Conservation (phyloP, 1,140 invertebrate species). For the Bombus sylvicola region DNA sequence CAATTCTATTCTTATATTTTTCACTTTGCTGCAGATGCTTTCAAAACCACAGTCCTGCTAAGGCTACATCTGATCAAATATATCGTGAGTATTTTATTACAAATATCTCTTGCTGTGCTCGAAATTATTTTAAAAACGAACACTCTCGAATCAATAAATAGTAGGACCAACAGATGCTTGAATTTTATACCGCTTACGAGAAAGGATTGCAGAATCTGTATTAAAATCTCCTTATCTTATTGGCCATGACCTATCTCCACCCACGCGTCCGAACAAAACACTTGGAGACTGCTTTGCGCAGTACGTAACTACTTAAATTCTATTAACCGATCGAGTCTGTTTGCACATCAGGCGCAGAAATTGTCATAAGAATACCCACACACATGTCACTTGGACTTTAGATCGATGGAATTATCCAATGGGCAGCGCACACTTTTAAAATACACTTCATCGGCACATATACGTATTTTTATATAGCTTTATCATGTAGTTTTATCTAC, state of each 20-base stretch:
- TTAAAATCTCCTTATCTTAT: conserved; percentile 40
- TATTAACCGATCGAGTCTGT: conserved; percentile 41
- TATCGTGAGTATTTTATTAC: conserved; percentile 67
- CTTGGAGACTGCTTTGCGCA: conserved; percentile 39
- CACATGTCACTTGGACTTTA: background rate
- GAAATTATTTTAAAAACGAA: background rate
- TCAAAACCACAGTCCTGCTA: conserved; percentile 66
- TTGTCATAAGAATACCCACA: background rate
- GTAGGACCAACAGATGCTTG: background rate
- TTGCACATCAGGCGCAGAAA: conserved; percentile 45
- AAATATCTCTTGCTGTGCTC: background rate
- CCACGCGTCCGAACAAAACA: conserved; percentile 41
- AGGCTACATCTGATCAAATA: conserved; percentile 73
- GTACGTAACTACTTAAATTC: conserved; percentile 40
- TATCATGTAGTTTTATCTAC: background rate
- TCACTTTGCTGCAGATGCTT: conserved; percentile 79
- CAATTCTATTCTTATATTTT: background rate
- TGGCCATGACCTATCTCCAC: conserved; percentile 60
- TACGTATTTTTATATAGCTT: too few relatives aligned
- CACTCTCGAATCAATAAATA: conserved; percentile 3
- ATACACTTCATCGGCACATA: background rate
- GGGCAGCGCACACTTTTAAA: background rate
- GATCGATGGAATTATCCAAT: background rate
- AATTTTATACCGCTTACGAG: background rate
- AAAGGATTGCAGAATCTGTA: conserved; percentile 15